Evolutionary conservation across 1,140 invertebrate genomes (phyloP), one percentile per base, ranked within the genome.

Genomic region (Cardiocondyla obscurior): DNA sequence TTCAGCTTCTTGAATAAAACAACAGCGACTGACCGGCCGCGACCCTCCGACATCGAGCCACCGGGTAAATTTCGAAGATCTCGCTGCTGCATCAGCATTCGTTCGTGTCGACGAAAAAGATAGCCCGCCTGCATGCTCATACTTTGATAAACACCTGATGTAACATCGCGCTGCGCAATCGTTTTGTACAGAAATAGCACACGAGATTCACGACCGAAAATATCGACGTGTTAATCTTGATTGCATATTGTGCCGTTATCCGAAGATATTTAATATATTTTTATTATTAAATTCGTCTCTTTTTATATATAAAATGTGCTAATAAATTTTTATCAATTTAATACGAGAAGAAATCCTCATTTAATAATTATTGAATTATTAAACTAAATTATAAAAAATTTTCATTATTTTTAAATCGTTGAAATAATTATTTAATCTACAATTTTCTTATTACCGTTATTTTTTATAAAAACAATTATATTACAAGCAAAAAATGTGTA

Each of bases 1-100:
- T 88, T 88, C 86, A 88, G 76, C 86, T 87, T 87, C 86, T 88
- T 88, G 86, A 88, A 88, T 88, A 88, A 88, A 88, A 88, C 86
- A 88, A 88, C 82, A 86, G 86, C 51, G 44, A 67, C 73, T 84
- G 79, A 64, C 85, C 84, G 39, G 36, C 53, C 58, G 74, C 53
- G 51, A 49, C 64, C 25, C 55, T n/a, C 53, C 57, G 65, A 79
- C 55, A 12, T 5, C n/a, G 39, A 67, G 14, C 49, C 46, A 53
- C 19, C 30, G 30, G 8, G 14, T 46, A 70, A 46, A 55, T 39
- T 39, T 42, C 77, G 60, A 86, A 60, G 83, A 86, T 86, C 76
- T 62, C 25, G 60, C 25, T 19, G 49, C 55, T 55, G 81, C 70
- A 44, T 70, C 62, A 69, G 33, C 74, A 79, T 79, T 79, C 74